phyloP scores from a whole-genome alignment of 1,140 invertebrate genomes.

The Caenorhabditis briggsae region DNA sequence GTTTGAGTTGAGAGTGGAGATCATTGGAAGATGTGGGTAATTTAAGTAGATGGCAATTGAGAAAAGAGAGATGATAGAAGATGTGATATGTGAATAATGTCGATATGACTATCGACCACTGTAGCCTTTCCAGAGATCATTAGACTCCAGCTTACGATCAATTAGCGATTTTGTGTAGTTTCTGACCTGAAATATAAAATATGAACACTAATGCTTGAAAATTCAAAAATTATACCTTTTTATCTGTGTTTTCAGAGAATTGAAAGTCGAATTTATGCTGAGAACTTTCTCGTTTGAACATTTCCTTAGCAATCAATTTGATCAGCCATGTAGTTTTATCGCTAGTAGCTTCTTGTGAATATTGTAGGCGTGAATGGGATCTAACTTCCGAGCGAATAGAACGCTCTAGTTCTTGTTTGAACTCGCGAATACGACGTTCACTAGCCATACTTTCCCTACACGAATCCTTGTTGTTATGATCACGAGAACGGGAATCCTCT shows the following conservation, averaged over 20 bases:
- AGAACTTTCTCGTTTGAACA: slow-evolving; percentile 41
- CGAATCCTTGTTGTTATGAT: background rate
- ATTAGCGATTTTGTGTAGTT: slow-evolving; percentile 42
- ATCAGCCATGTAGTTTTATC: slow-evolving; percentile 43
- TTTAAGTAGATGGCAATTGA: no score
- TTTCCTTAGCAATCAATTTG: slow-evolving; percentile 41
- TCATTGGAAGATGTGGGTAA: background rate
- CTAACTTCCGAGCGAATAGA: slow-evolving; percentile 10
- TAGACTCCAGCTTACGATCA: slow-evolving; percentile 20
- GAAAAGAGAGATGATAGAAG: no score
- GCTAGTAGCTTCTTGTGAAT: background rate
- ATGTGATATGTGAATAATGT: background rate
- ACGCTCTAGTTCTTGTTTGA: slow-evolving; percentile 13
- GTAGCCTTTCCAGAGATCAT: slow-evolving; percentile 59
- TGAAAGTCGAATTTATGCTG: background rate
- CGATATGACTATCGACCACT: background rate
- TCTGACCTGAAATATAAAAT: slow-evolving; percentile 38
- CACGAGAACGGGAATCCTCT: background rate
- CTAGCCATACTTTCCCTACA: background rate
- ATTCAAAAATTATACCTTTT: background rate
- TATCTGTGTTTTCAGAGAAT: background rate
- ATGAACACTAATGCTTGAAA: background rate
- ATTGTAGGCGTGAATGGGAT: background rate
- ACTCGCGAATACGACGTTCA: slow-evolving; percentile 27
- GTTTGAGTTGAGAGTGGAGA: background rate